Evolutionary conservation across 2,113 vertebrate genomes (phyloP).

Genomic region (Himantopus leucocephalus): DNA sequence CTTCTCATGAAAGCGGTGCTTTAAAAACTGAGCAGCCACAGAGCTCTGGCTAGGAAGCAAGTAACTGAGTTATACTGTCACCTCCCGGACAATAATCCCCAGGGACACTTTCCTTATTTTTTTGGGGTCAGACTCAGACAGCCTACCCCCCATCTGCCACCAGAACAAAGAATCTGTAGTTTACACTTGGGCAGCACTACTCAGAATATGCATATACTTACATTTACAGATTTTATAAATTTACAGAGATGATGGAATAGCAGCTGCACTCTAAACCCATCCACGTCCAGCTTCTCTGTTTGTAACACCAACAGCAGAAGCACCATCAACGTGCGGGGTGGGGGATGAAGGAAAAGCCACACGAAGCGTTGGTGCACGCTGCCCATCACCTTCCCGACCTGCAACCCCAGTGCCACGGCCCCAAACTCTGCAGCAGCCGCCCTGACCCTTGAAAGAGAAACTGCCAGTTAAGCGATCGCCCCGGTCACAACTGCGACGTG

Average conservation of each 20-base stretch:
- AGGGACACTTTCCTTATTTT: background rate
- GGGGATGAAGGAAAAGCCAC: background rate
- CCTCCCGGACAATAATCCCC: background rate
- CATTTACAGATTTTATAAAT: background rate
- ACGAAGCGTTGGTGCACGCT: fast-evolving
- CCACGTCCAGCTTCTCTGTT: background rate
- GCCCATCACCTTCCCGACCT: background rate
- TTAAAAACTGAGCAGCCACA: background rate
- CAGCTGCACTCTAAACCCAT: background rate
- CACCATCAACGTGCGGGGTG: background rate
- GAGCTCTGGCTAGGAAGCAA: background rate
- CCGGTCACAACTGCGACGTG: background rate
- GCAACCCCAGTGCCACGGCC: fast-evolving
- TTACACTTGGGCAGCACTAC: background rate
- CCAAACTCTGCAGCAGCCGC: background rate
- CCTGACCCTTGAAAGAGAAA: background rate
- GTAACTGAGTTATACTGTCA: background rate
- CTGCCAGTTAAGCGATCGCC: background rate
- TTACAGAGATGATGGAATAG: background rate
- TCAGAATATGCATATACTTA: background rate
- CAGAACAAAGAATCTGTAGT: background rate
- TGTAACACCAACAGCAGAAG: background rate
- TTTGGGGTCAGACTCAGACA: background rate
- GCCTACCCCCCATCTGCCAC: background rate
- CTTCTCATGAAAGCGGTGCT: background rate